Evolutionary conservation across 2,888 invertebrate species (phyloP).

Genomic region (Xylota sylvarum): DNA sequence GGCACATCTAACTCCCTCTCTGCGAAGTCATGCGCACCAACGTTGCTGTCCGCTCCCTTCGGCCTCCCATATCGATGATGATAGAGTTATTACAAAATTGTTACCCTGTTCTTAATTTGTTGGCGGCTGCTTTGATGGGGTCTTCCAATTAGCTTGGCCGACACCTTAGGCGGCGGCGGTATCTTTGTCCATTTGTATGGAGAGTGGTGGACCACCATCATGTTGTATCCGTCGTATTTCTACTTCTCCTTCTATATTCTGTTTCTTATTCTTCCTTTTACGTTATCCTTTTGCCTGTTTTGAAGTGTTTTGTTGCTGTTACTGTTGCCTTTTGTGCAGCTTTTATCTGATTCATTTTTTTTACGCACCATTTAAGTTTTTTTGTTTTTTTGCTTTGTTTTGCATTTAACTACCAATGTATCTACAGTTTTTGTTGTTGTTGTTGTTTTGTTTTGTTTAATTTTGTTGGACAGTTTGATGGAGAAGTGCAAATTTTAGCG

Average conservation of each 20-base stretch:
- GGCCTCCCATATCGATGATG: slow-evolving; percentile 85
- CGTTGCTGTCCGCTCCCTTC: slow-evolving; percentile 67
- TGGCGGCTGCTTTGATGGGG: slow-evolving; percentile 80
- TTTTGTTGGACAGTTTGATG: slow-evolving; percentile 41
- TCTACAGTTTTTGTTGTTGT: not conserved
- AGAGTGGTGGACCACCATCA: slow-evolving; percentile 75
- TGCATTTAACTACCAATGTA: not conserved
- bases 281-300: slow-evolving; percentile 36
- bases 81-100: slow-evolving; percentile 84
- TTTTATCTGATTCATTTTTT: slow-evolving; percentile 51
- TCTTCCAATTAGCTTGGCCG: slow-evolving; percentile 81
- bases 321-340: slow-evolving; percentile 6
- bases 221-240: slow-evolving; percentile 60
- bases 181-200: slow-evolving; percentile 78
- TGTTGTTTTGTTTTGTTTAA: slow-evolving; percentile 23
- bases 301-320: slow-evolving; percentile 14
- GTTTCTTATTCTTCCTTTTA: slow-evolving; percentile 10
- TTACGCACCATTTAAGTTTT: slow-evolving; percentile 21
- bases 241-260: slow-evolving; percentile 19
- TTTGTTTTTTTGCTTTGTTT: slow-evolving; percentile 22
- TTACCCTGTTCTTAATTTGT: slow-evolving; percentile 80
- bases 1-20: slow-evolving; percentile 50
- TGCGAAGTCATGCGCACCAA: slow-evolving; percentile 33
- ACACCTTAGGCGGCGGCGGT: slow-evolving; percentile 80
- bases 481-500: slow-evolving; percentile 35